Evolutionary conservation across 2,888 invertebrate species (phyloP), one percentile per base, ranked within the genome.

Genomic region (Gandaritis pyraliata): DNA sequence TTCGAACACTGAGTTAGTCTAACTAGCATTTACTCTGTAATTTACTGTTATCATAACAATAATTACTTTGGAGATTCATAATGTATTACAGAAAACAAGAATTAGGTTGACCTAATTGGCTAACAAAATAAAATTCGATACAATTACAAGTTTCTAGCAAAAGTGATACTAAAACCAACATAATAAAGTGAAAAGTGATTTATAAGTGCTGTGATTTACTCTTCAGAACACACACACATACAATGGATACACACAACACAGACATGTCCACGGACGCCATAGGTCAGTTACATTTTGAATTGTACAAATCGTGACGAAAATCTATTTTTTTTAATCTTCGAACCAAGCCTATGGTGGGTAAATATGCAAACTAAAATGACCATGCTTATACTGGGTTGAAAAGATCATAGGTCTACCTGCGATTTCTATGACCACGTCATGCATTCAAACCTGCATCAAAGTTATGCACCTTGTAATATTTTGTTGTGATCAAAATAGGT

Each of bases 261-360:
- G 83, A 86, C 76, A 85, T 83, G 75, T 81, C 83, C 64, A 74
- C 80, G 70, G 90, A 90, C 73, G 90, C 89, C 61, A 84, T 91
- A 90, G 91, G 91, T 91, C 86, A 89, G 90, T 90, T 79, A 29
- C 47, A 33, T 30, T 46, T 2, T 12, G 45, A 60, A 50, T 63
- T 67, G 58, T 70, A 71, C 66, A 69, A 70, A 74, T 72, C 74
- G 71, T 74, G 71, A 75, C 70, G 30, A 59, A 58, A 39, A 60
- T 52, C 23, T 58, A 54, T 61, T 49, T 60, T 23, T 16, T 3
- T 49, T 43, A 23, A n/a, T n/a, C n/a, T n/a, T n/a, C n/a, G n/a
- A 29, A 33, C 30, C 10, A 33, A 33, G 0, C 33, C 8, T 11
- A 23, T 23, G 2, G 0, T 1, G 6, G 2, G 2, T 23, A 3